These are phyloP conservation scores for Ibidorhyncha struthersii DNA, from an alignment of 2,113 vertebrate genomes.

Conservation along the genomic window DNA sequence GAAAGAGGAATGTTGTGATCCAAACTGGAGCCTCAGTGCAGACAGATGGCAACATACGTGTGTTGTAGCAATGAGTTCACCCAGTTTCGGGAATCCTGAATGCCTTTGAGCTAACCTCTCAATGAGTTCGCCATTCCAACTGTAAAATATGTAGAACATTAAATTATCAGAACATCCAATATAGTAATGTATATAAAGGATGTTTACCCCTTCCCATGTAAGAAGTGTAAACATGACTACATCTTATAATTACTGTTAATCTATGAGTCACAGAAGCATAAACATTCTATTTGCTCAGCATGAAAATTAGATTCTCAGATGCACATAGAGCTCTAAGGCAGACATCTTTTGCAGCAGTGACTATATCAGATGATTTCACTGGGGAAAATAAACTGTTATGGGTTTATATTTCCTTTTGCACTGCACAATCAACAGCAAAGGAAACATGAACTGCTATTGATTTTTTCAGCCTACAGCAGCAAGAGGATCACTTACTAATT, in stretches of 20 bases:
- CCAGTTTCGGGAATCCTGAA: background rate
- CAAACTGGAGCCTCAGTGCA: background rate
- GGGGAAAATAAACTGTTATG: background rate
- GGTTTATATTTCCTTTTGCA: background rate
- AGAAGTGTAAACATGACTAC: background rate
- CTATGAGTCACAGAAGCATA: background rate
- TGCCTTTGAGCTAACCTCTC: background rate
- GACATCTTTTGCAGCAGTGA: background rate
- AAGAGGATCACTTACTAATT: background rate
- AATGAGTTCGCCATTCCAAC: background rate
- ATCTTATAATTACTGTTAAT: background rate
- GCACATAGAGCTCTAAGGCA: accelerated
- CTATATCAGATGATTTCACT: background rate
- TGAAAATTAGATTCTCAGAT: background rate
- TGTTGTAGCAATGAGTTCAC: background rate
- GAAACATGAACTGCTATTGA: background rate
- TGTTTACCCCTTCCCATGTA: background rate
- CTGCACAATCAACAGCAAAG: background rate
- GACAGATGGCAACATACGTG: background rate
- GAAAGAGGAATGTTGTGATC: background rate
- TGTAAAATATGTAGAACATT: background rate
- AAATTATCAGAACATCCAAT: background rate
- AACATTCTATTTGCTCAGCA: background rate
- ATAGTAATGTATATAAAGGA: background rate
- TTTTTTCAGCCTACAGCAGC: background rate